Base-by-base conservation (phyloP, 2,113 vertebrate genomes). In the Setophaga kirtlandii region DNA sequence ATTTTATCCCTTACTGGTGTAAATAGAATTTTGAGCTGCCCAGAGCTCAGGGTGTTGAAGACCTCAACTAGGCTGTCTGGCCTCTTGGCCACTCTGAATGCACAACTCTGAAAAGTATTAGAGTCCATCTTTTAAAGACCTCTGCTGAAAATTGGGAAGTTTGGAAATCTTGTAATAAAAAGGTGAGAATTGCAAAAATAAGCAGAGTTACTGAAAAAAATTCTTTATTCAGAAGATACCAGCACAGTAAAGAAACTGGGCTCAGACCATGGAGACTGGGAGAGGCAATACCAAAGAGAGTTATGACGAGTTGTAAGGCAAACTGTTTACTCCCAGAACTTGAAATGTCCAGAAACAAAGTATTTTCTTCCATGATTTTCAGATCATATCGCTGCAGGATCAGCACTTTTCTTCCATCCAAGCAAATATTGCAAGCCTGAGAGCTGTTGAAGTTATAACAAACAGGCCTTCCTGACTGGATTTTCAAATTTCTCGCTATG, bases 31-130 rank as follows among this genome's bases (percentile, higher is more conserved):
- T 46, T 49, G 37, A 83, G 30, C 47, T 80, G 6, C 37, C 15
- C 0, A 0, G 11, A 42, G 23, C 39, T 73, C 16, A 4, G 7
- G 24, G 6, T 64, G 31, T 28, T 63, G 35, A 9, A 70, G 33
- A 11, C 53, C 49, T n/a, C 12, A 9, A 2, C 35, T 74, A 22
- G 9, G 11, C 37, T 83, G 47, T 28, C 35, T 70, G 21, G 11
- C 21, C 9, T 69, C 15, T 76, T 52, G 44, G 24, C 9, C 7
- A 1, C 12, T 62, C 24, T 27, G 16, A 64, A 64, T 59, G 68
- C 5, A 39, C 15, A 55, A 6, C 18, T 55, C 10, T 56, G 13
- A 12, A 11, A 89, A 35, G 19, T 41, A 8, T 73, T 50, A 7
- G 15, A 53, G 17, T 15, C 7, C 16, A n/a, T 68, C 10, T 83